phyloP scores from a whole-genome alignment of 2,113 vertebrate genomes.

The Tyrannus savana region DNA sequence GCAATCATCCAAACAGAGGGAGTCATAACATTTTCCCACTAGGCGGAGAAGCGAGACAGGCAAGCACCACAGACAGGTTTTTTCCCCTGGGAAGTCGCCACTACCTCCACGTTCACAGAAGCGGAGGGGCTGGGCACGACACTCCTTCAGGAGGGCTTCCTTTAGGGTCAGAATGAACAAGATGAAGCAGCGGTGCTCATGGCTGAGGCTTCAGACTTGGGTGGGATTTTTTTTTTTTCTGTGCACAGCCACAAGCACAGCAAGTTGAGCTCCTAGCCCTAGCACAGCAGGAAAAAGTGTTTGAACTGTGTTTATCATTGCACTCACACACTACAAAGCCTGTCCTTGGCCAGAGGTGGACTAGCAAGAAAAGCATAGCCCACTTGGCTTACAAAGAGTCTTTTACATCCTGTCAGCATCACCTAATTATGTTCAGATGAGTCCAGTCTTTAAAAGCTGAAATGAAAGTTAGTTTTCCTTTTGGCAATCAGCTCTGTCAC shows the following conservation, averaged over 20 bases:
- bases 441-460: not conserved
- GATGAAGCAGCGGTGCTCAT: accelerated
- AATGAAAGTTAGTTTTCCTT: not conserved
- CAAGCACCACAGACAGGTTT: not conserved
- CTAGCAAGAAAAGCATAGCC: not conserved
- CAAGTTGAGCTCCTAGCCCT: not conserved
- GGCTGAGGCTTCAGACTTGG: not conserved
- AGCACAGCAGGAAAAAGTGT: not conserved
- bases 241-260: not conserved
- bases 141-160: not conserved
- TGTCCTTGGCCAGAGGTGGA: not conserved
- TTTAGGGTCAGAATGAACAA: not conserved
- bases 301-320: not conserved
- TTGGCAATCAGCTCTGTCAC: not conserved
- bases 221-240: not conserved
- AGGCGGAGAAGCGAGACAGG: not conserved
- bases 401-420: not conserved
- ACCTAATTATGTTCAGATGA: not conserved
- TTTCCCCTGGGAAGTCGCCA: accelerated
- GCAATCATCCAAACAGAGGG: not conserved
- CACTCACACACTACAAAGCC: not conserved
- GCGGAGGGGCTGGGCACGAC: accelerated
- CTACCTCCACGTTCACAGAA: not conserved
- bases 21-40: not conserved
- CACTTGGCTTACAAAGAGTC: not conserved